Base-by-base conservation (phyloP, 2,113 vertebrate genomes). In the Amia ocellicauda region DNA sequence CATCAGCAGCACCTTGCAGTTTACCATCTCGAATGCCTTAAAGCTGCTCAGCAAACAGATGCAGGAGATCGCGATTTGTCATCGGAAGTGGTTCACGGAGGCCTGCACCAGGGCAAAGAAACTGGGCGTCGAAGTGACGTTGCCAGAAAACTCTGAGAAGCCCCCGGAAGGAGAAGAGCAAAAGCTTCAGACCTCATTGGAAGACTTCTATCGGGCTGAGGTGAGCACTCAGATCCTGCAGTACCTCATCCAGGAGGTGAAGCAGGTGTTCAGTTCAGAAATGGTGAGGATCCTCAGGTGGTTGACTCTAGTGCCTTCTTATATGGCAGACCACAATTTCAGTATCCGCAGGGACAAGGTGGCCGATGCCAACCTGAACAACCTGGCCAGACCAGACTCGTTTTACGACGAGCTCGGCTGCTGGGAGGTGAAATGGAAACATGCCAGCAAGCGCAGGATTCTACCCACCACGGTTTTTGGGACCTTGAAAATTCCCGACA, bases 311-410 rank as follows among this genome's bases (percentile, higher is more conserved):
- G 87, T 90, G 49, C 88, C 88, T 0, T 90, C 88, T 5, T 90
- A 90, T 72, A 90, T 90, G 88, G 88, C 88, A 0, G 88, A 90
- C 75, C 88, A 90, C 74, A 90, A 89, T 31, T 90, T 90, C 66
- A 90, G 87, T 77, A 90, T 90, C 51, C 86, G 88, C 62, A 80
- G 86, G 52, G 88, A 90, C 71, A 90, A 90, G 74, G 88, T 90
- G 28, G 88, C 88, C 1, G 88, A 90, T 1, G 88, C 88, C 5
- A 90, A 90, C 73, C 59, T 90, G 54, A 90, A 89, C 78, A 90
- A 90, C 71, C 81, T 90, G 0, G 86, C 88, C 0, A 81, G 87
- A 26, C 88, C 88, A 0, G 88, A 90, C 75, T 86, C 87, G 0
- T 90, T 90, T 63, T 90, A 90, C 1, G 88, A 90, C 50, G 88